Base-by-base conservation (phyloP, 2,888 invertebrate species). In the Neocrepidodera transversa region DNA sequence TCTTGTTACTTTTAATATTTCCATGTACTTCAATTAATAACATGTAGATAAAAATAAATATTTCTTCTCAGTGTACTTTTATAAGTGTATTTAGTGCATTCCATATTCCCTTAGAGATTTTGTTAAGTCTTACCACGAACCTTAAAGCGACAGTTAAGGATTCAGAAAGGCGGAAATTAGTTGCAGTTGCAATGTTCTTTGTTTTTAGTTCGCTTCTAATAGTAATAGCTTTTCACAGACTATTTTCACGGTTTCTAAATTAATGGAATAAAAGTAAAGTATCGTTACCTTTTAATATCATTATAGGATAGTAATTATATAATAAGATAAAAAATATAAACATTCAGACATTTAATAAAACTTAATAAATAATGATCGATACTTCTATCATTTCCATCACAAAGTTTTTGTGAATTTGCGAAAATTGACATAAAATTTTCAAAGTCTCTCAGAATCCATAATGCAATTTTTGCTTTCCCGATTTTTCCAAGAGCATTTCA, bases 381-480 rank as follows among this genome's bases (percentile, higher is more conserved):
- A n/a, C n/a, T n/a, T n/a, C n/a, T n/a, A n/a, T n/a, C n/a, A n/a
- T n/a, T n/a, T n/a, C n/a, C n/a, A n/a, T n/a, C n/a, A 43, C 11
- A 43, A 26, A 13, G 26, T 43, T 11, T 11, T 43, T 14, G 11
- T 18, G 26, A 17, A 30, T 30, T 28, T 47, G 17, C 30, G 32
- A 17, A 47, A 47, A 30, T 47, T 47, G 30, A 47, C 32, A 13
- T 47, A 26, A n/a, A 36, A 38, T 30, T 23, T 23, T 23, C 26
- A 13, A 50, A 38, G 14, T 50, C 14, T 16, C 16, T 14, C 16
- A 23, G 26, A 50, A 50, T 50, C 50, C 26, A 11, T 50, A 50
- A 50, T 50, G 26, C 36, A 50, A 50, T 50, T 38, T 50, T 26
- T 26, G 14, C 26, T 3, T 38, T 38, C n/a, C 23, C 49, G 35